Evolutionary conservation across 2,888 invertebrate species (phyloP).

Genomic region (Drosophila leonis): DNA sequence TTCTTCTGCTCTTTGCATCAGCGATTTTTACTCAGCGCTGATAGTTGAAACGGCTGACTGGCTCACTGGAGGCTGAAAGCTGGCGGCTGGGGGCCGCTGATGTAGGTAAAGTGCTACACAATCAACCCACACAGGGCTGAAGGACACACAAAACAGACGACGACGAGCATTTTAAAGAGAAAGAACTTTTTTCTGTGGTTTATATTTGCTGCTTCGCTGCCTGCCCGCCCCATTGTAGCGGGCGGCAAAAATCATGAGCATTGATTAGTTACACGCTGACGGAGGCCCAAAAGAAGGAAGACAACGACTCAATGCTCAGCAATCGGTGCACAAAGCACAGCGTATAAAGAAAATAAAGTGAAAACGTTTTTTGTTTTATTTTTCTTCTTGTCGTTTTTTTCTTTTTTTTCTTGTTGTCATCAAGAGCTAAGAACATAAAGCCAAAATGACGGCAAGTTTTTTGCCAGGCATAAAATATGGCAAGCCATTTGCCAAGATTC

Average conservation of each 20-base stretch:
- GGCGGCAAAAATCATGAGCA: slow-evolving; percentile 39
- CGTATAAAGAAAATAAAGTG: slow-evolving; percentile 32
- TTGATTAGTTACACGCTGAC: slow-evolving; percentile 67
- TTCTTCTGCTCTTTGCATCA: slow-evolving; percentile 61
- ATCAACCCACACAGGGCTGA: slow-evolving; percentile 13
- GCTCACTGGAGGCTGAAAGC: slow-evolving; percentile 37
- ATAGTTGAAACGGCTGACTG: slow-evolving; percentile 66
- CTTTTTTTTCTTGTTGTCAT: slow-evolving; percentile 28
- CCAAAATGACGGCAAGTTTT: slow-evolving; percentile 40
- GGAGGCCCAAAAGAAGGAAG: slow-evolving; percentile 20
- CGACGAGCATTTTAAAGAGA: slow-evolving; percentile 50
- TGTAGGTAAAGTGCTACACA: slow-evolving; percentile 58
- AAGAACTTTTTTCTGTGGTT: slow-evolving; percentile 40
- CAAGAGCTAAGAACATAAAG: slow-evolving; percentile 43
- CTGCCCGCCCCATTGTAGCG: not conserved
- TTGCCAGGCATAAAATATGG: slow-evolving; percentile 36
- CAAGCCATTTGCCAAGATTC: slow-evolving; percentile 28
- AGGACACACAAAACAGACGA: slow-evolving; percentile 43
- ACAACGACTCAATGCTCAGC: slow-evolving; percentile 18
- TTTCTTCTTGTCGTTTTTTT: slow-evolving; percentile 7
- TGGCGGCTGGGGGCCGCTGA: slow-evolving; percentile 43
- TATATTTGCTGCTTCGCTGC: slow-evolving; percentile 39
- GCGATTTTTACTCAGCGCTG: slow-evolving; percentile 76
- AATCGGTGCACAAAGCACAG: slow-evolving; percentile 28
- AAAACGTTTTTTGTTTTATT: slow-evolving; percentile 14